These are phyloP conservation scores for Pagetopsis macropterus DNA, from an alignment of 2,797 vertebrate species.

Conservation along the genomic window DNA sequence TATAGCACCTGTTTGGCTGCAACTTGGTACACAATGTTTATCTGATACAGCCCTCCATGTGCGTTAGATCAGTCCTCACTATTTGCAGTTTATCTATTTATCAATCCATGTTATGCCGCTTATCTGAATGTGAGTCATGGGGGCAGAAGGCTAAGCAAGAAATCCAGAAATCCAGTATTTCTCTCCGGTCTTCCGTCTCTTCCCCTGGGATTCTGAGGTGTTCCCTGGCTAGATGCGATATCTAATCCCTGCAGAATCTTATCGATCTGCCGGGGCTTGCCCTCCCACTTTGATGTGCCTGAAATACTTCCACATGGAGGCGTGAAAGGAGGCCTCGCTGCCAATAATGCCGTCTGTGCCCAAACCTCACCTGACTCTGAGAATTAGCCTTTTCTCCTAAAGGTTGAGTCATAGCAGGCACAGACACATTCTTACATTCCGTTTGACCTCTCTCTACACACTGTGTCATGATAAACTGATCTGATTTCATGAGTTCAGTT, in stretches of 20 bases:
- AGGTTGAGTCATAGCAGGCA: no score
- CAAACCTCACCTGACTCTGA: constrained; percentile 1
- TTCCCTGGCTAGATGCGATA: constrained; percentile 34
- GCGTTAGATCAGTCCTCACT: constrained; percentile 3
- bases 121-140: constrained; percentile 3
- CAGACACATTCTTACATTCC: no score
- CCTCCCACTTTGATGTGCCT: constrained; percentile 12
- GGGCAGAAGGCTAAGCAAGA: constrained; percentile 11
- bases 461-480: no score
- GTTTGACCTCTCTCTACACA: no score
- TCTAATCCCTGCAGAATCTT: constrained; percentile 31
- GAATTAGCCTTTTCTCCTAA: not conserved
- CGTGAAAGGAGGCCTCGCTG: not conserved
- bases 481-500: not conserved
- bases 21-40: not conserved
- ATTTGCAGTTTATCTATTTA: constrained; percentile 6
- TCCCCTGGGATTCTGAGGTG: constrained; percentile 7
- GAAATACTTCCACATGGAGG: constrained; percentile 12
- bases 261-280: constrained; percentile 19
- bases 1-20: not conserved
- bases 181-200: constrained; percentile 17
- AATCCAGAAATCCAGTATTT: not conserved
- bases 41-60: not conserved
- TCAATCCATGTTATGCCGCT: constrained; percentile 17
- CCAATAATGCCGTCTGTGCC: constrained; percentile 2